Evolutionary conservation across 2,888 invertebrate genomes (phyloP).

Genomic region (Orthosia incerta): DNA sequence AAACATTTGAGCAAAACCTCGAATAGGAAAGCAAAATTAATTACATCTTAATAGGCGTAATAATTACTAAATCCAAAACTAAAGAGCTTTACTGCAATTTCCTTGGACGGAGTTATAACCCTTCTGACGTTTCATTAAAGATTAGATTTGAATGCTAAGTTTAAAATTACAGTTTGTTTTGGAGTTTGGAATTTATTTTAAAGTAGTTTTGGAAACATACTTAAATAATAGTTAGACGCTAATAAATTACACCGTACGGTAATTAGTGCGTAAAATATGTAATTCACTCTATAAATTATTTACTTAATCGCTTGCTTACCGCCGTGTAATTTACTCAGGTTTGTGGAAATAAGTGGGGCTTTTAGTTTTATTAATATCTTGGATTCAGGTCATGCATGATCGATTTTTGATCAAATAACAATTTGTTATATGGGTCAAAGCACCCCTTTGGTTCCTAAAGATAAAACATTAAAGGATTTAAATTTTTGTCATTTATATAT

Average conservation of each 20-base stretch:
- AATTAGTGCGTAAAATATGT: conserved; percentile 8
- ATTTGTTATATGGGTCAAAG: conserved; percentile 9
- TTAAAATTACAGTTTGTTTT: background rate
- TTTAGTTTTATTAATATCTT: conserved; percentile 26
- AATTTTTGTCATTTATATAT: too few species aligned
- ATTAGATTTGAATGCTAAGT: background rate
- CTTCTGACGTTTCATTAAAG: background rate
- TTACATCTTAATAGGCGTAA: conserved; percentile 39
- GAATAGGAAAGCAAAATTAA: conserved; percentile 33
- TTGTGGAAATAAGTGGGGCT: background rate
- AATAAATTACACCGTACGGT: conserved; percentile 17
- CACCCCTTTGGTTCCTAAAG: too few species aligned
- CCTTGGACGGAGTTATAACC: background rate
- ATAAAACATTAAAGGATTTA: too few species aligned
- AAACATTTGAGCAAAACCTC: conserved; percentile 24
- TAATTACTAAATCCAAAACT: conserved; percentile 16
- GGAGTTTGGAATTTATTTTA: conserved; percentile 1
- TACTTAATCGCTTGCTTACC: background rate
- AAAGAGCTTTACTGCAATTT: conserved; percentile 3
- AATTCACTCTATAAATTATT: conserved; percentile 1
- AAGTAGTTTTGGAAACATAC: conserved; percentile 43
- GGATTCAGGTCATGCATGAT: conserved; percentile 11
- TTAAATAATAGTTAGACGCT: background rate
- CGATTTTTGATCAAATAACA: conserved; percentile 11
- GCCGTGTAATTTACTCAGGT: background rate